phyloP scores from a whole-genome alignment of 37 sponge, comb jelly and placozoan genomes.

The Cliona cf. orientalis region DNA sequence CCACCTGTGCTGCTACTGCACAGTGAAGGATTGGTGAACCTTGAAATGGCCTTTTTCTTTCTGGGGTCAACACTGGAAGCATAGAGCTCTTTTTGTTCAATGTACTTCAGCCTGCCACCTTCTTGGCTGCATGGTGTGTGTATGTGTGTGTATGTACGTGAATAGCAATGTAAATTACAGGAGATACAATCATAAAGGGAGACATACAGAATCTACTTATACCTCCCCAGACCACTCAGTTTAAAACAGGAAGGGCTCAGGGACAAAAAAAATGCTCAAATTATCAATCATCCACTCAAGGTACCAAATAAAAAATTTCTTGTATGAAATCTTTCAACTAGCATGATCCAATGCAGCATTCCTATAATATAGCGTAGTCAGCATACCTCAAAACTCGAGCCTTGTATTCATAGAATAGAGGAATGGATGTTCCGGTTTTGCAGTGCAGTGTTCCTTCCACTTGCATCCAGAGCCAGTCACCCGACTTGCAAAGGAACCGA shows the following conservation, averaged over 20 bases:
- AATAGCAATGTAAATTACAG: no score
- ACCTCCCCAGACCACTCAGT: no score
- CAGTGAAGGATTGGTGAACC: background rate
- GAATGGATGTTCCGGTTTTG: constrained; percentile 41
- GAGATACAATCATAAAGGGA: no score
- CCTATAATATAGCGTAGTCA: no score
- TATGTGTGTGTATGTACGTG: constrained; percentile 8
- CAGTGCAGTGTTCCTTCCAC: constrained; percentile 58
- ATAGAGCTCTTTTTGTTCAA: constrained; percentile 69
- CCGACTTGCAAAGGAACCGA: constrained; percentile 61
- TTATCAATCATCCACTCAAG: no score
- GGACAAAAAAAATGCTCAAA: no score
- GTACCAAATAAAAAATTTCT: no score
- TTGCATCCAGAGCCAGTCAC: constrained; percentile 81
- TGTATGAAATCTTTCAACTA: background rate
- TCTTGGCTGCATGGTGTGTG: constrained; percentile 36
- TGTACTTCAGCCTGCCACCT: constrained; percentile 28
- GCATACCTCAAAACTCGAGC: constrained; percentile 58
- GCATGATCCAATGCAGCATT: no score
- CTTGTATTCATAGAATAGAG: constrained; percentile 42
- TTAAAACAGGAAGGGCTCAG: no score
- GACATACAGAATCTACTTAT: no score
- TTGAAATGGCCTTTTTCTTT: constrained; percentile 5
- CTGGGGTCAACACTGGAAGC: background rate
- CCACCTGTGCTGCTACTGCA: background rate